phyloP scores from a whole-genome alignment of 2,797 vertebrate species.

The Nothura maculosa region DNA sequence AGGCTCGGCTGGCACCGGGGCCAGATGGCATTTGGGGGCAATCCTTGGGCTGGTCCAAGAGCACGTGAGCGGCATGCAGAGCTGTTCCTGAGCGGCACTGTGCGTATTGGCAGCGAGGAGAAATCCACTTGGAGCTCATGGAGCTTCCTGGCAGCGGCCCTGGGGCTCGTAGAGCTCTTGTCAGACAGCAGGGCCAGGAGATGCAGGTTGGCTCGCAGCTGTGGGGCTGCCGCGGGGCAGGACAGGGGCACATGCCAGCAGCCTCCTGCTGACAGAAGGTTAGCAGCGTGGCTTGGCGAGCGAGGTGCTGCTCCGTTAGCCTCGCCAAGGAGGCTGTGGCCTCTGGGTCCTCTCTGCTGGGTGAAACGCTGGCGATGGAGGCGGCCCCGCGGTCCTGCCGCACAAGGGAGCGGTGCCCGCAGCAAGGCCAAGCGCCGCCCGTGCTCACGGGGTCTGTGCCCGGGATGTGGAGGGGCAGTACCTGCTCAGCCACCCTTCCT shows the following conservation, averaged over 20 bases:
- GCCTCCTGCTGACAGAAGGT: slow-evolving; percentile 2
- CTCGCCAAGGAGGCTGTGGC: not conserved
- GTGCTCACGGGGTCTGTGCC: not conserved
- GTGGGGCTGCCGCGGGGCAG: slow-evolving; percentile 19
- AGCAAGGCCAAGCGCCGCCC: not conserved
- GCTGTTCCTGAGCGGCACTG: not conserved
- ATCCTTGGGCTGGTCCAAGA: not conserved
- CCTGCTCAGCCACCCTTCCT: not conserved
- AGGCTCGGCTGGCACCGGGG: not conserved
- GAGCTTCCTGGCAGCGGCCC: slow-evolving; percentile 1
- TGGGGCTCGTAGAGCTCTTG: not conserved
- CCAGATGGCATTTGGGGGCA: slow-evolving; percentile 31
- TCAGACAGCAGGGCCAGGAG: not conserved
- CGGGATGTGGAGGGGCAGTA: not conserved
- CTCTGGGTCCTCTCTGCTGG: not conserved
- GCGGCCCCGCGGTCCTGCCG: not conserved
- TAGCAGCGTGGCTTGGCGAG: not conserved
- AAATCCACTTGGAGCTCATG: not conserved
- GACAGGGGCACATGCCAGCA: not conserved
- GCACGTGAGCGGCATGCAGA: not conserved
- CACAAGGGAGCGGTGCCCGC: not conserved
- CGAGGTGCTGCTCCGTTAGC: not conserved
- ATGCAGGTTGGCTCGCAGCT: not conserved
- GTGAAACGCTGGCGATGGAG: not conserved
- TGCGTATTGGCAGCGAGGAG: not conserved